Base-by-base conservation (phyloP, 2,797 vertebrate species). In the Austrolebias charrua region DNA sequence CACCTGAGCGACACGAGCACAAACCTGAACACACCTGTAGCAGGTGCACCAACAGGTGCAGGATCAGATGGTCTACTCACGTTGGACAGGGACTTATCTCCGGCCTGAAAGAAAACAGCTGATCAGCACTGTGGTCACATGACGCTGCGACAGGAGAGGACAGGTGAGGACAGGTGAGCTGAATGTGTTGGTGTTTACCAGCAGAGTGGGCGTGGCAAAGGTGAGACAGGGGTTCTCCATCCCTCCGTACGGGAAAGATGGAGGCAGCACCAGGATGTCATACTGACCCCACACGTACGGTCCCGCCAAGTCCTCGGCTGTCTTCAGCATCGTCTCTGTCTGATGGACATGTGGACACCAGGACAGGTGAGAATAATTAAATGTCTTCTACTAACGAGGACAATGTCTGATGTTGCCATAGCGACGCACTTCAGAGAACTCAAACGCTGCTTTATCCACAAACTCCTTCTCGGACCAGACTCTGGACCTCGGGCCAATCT, bases 171-270 rank as follows among this genome's bases (percentile, higher is more conserved):
- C 35, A 38, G 35, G 15, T 62, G 44, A 20, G 16, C 10, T n/a
- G 18, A 46, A 28, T 2, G 48, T 16, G 19, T 40, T 44, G 10
- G 6, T 47, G 73, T 89, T 86, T 82, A 98, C 97, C 94, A 99
- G 84, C 1, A 99, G 60, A 0, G 97, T 98, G 38, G 97, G 97
- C 0, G 97, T 99, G 19, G 95, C 95, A 60, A 95, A 99, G 45
- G 97, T 98, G 58, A 99, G 95, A 54, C 97, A 99, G 42, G 97
- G 97, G 73, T 99, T 98, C 80, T 99, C 97, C 97, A 99, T 99
- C 33, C 97, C 97, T 0, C 95, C 97, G 0, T 97, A 99, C 0
- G 97, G 97, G 83, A 98, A 99, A 15, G 97, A 98, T 0, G 96
- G 97, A 2, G 97, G 96, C 20, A 98, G 90, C 55, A 99, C 94